These are phyloP conservation scores for Mobula hypostoma DNA, from an alignment of 2,113 vertebrate species.

Conservation along the genomic window DNA sequence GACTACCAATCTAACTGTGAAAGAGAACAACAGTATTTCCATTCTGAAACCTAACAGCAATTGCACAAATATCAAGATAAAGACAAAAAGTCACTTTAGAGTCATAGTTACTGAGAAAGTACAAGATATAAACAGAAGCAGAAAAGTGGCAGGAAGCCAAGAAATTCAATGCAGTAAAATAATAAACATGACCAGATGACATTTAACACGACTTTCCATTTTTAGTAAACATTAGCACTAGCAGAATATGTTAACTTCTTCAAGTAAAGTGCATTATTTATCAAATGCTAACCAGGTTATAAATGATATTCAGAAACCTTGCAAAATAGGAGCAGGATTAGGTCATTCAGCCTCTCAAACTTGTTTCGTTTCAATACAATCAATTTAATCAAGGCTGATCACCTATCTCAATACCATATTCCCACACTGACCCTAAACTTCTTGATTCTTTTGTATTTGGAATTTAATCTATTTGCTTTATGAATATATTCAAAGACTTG, in stretches of 20 bases:
- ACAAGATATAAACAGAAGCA: constrained; percentile 37
- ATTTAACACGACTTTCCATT: constrained; percentile 32
- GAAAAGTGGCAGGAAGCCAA: constrained; percentile 10
- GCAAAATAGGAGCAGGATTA: no score
- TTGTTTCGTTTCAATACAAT: no score
- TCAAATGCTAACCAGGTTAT: neutral
- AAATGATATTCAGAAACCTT: no score
- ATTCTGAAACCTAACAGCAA: constrained; percentile 13
- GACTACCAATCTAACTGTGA: neutral
- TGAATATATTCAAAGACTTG: no score
- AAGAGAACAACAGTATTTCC: neutral
- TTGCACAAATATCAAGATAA: neutral
- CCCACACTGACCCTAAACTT: no score
- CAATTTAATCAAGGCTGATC: no score
- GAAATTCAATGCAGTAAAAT: constrained; percentile 34
- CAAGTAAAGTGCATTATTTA: constrained; percentile 5
- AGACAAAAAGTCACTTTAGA: neutral
- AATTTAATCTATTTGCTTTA: no score
- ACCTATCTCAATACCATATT: no score
- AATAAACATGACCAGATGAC: constrained; percentile 37
- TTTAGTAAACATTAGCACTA: constrained; percentile 19
- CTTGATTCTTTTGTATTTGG: no score
- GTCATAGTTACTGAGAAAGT: neutral
- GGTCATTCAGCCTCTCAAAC: no score
- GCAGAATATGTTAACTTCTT: neutral